A percentile compares a stretch with the other conserved stretches of the same genome.
Conservation (phyloP, 2,888 invertebrate genomes). For the Erebia palarica region DNA sequence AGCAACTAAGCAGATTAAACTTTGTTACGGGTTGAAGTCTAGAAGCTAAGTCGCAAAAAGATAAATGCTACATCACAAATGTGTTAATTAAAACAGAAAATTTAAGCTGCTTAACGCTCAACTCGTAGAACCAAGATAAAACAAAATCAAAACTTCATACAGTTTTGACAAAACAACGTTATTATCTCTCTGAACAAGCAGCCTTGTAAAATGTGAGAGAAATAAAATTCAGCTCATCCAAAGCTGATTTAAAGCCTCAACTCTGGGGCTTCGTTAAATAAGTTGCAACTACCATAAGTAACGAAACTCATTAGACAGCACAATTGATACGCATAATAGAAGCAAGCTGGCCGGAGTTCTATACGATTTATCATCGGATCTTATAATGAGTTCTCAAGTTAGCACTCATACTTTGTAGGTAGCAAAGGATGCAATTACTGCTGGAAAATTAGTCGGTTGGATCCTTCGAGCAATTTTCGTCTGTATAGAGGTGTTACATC, state of each 20-base stretch:
- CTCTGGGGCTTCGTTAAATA: constrained; percentile 26
- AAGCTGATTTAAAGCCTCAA: constrained; percentile 7
- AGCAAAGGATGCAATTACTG: constrained; percentile 46
- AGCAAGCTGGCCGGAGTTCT: constrained; percentile 24
- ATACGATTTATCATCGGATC: constrained; percentile 44
- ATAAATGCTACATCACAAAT: too few species aligned
- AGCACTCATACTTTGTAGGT: constrained; percentile 38
- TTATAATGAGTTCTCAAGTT: constrained; percentile 44
- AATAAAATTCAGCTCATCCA: neutral
- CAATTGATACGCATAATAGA: constrained; percentile 40
- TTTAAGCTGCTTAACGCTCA: neutral
- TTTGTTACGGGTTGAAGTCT: too few species aligned
- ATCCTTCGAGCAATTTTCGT: constrained; percentile 39
- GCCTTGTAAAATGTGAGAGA: neutral
- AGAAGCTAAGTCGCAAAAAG: too few species aligned
- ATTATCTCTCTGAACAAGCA: neutral
- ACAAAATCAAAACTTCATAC: neutral
- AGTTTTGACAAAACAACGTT: neutral
- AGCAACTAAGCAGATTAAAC: too few species aligned
- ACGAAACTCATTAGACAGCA: constrained; percentile 38
- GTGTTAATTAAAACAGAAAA: neutral
- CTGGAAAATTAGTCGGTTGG: constrained; percentile 41
- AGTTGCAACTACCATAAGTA: constrained; percentile 34
- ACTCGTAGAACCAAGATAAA: neutral
- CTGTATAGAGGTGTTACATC: constrained; percentile 28